Evolutionary conservation across 2,113 vertebrate species (phyloP).

Genomic region (Mola mola): DNA sequence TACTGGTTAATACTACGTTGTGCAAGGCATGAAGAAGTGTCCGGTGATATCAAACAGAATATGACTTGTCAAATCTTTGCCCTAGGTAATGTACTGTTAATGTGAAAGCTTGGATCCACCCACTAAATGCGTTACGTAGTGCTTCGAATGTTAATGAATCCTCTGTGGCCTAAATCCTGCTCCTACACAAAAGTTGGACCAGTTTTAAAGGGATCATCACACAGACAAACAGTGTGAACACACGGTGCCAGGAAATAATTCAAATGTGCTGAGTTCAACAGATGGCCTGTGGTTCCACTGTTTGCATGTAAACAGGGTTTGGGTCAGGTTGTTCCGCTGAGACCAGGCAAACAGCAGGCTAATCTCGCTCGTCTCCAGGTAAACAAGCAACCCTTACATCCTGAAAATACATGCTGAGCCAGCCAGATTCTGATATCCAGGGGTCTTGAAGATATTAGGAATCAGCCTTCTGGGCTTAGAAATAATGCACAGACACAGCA

Average conservation of each 20-base stretch:
- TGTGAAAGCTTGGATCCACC: not conserved
- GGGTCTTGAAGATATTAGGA: constrained; percentile 29
- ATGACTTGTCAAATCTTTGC: too few relatives aligned
- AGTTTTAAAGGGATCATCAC: constrained; percentile 30
- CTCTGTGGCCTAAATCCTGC: not conserved
- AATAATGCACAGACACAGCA: not conserved
- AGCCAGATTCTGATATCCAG: constrained; percentile 7
- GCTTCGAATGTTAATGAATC: constrained; percentile 12
- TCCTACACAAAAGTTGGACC: constrained; percentile 5
- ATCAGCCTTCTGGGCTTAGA: constrained; percentile 3
- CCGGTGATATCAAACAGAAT: constrained; percentile 1
- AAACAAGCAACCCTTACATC: constrained; percentile 34
- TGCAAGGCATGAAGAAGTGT: not conserved
- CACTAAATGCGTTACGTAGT: not conserved
- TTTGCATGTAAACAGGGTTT: constrained; percentile 50
- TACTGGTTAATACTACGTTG: not conserved
- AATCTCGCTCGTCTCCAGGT: constrained; percentile 37
- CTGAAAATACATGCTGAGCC: constrained; percentile 48
- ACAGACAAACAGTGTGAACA: constrained; percentile 4
- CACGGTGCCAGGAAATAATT: constrained; percentile 33
- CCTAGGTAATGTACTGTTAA: too few relatives aligned
- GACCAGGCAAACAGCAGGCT: constrained; percentile 48
- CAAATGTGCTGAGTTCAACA: constrained; percentile 42
- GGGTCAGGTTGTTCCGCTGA: constrained; percentile 11
- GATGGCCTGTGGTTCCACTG: constrained; percentile 38